Evolutionary conservation across 2,113 vertebrate species (phyloP).

Genomic region (Tapirus terrestris): DNA sequence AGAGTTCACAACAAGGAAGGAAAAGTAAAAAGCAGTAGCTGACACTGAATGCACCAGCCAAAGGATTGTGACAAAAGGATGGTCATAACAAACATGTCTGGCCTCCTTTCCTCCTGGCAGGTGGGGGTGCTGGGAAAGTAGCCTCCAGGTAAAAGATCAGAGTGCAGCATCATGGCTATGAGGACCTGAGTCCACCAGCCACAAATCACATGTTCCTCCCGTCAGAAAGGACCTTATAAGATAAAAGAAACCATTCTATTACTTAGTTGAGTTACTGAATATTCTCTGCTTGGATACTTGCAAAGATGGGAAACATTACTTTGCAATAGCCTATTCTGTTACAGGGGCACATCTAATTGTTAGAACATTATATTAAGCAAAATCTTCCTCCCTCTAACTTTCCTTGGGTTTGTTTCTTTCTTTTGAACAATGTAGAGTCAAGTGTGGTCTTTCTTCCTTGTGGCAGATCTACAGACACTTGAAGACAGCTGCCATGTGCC

Average conservation of each 20-base stretch:
- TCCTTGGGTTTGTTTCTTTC: neutral
- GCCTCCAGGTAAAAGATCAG: neutral
- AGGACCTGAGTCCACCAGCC: neutral
- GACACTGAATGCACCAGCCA: neutral
- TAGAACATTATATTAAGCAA: neutral
- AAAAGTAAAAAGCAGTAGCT: neutral
- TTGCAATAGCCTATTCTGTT: neutral
- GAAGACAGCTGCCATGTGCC: neutral
- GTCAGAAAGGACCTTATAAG: neutral
- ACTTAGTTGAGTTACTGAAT: neutral
- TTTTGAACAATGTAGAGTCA: neutral
- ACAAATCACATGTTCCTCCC: neutral
- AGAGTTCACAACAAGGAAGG: neutral
- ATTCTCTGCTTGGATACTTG: neutral
- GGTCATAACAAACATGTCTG: neutral
- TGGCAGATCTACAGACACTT: neutral
- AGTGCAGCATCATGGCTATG: neutral
- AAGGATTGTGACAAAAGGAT: neutral
- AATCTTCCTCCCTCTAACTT: constrained; percentile 11
- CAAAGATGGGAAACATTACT: neutral
- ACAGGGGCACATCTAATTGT: neutral
- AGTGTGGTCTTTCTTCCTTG: neutral
- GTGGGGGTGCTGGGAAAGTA: neutral
- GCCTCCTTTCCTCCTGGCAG: neutral
- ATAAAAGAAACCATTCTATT: neutral